Base-by-base conservation (phyloP, 2,888 invertebrate species). In the Megaustenia siamemsis region DNA sequence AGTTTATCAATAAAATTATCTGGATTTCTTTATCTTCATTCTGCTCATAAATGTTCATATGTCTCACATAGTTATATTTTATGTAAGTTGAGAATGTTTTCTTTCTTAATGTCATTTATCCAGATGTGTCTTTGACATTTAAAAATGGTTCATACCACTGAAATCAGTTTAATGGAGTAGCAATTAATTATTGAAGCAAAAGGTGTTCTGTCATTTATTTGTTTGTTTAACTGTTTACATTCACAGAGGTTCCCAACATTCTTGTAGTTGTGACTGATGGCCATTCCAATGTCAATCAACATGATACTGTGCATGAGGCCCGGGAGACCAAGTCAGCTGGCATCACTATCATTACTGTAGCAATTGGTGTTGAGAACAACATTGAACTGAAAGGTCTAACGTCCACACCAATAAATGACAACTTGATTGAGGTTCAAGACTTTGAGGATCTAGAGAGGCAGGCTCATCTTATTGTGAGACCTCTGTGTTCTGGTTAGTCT, bases 231-330 rank as follows among this genome's bases (percentile, higher is more conserved):
- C n/a, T n/a, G 6, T 66, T 66, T n/a, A n/a, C n/a, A n/a, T 63
- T 21, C 66, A n/a, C 86, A 92, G 92, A 88, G 80, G 89, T 90
- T 1, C 90, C 91, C 0, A 92, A 92, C 84, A 87, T 92, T 68
- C 86, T 90, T 24, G 89, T 92, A n/a, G 89, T 91, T 21, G 88
- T 92, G 53, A 92, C 91, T 18, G 92, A 92, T 76, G 92, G 92
- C 12, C 89, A 92, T 82, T 93, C 93, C 0, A 93, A 93, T 87
- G 89, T 93, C 49, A 88, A 92, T 82, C 89, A 90, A 76, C 85
- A 88, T 35, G 87, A 90, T 43, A 93, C 93, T 5, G 85, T 93
- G 21, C 90, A 91, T 1, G 91, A 93, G 86, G 93, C 93, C 6
- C 77, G 87, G n/a, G 80, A 87, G 1, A 82, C 92, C 69, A 92